Conservation (phyloP, 1,140 invertebrate species). For the Orchestia grillus region DNA sequence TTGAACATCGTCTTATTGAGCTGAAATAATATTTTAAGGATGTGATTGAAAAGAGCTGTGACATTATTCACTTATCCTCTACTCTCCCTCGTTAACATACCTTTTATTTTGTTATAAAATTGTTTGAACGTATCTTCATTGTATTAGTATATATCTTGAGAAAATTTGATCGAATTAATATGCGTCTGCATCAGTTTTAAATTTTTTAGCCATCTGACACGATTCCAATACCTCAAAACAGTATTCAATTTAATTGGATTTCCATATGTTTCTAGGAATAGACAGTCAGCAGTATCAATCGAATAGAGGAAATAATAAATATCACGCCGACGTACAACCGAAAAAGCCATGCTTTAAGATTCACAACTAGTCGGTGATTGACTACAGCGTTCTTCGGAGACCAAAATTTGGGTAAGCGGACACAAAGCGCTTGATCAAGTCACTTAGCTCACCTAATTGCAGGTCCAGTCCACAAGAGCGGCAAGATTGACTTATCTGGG, state of each 20-base stretch:
- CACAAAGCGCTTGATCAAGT: neutral
- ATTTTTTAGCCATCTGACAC: too few species aligned
- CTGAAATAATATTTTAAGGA: neutral
- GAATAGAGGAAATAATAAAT: neutral
- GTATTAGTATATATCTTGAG: neutral
- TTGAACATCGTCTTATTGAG: neutral
- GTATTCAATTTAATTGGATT: too few species aligned
- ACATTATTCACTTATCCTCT: neutral
- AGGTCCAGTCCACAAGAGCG: neutral
- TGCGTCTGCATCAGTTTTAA: too few species aligned
- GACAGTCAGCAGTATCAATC: neutral
- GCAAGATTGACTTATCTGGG: slow-evolving; percentile 37
- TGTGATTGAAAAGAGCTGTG: neutral
- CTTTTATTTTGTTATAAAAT: neutral
- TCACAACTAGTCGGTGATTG: neutral
- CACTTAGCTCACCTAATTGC: slow-evolving; percentile 33
- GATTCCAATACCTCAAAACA: too few species aligned
- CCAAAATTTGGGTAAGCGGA: neutral
- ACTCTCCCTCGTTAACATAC: neutral
- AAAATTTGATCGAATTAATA: neutral
- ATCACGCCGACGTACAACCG: neutral
- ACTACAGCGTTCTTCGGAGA: neutral
- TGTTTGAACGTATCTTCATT: neutral
- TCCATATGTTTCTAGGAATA: neutral
- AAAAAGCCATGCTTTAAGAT: neutral